phyloP scores from a whole-genome alignment of 2,888 invertebrate genomes.

The Uropetala carovei region DNA sequence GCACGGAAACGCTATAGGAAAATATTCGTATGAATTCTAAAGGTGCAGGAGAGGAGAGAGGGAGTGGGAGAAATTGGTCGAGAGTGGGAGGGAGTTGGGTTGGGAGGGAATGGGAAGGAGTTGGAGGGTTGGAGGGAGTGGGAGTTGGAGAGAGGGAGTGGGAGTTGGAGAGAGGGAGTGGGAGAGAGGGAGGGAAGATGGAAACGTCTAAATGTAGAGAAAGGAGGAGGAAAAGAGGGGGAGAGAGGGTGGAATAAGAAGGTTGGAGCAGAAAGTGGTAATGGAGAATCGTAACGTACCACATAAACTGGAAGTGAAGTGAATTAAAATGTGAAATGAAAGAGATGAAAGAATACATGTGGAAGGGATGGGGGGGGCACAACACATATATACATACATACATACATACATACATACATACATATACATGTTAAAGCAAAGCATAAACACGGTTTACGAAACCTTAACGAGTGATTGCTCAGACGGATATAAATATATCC shows the following conservation, averaged over 20 bases:
- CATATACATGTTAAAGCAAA: too few relatives aligned
- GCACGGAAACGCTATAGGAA: background rate
- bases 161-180: background rate
- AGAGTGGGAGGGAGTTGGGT: background rate
- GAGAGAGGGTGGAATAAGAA: background rate
- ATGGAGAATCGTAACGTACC: too few relatives aligned
- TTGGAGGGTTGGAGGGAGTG: background rate
- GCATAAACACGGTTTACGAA: too few relatives aligned
- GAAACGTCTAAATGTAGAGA: background rate
- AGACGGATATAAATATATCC: too few relatives aligned
- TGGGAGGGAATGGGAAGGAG: too few relatives aligned
- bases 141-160: background rate
- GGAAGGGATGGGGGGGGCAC: too few relatives aligned
- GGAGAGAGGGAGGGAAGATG: background rate
- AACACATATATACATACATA: too few relatives aligned
- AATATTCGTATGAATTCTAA: conserved; percentile 26
- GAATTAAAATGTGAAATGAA: too few relatives aligned
- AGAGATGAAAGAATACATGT: too few relatives aligned
- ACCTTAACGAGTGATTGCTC: too few relatives aligned
- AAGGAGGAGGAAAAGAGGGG: background rate
- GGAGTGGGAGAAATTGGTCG: background rate
- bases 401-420: too few relatives aligned
- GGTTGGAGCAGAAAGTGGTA: background rate
- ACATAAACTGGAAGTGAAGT: too few relatives aligned
- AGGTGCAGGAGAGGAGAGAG: background rate